Evolutionary conservation across 1,140 invertebrate species (phyloP).

Genomic region (Saccostrea glomerata): DNA sequence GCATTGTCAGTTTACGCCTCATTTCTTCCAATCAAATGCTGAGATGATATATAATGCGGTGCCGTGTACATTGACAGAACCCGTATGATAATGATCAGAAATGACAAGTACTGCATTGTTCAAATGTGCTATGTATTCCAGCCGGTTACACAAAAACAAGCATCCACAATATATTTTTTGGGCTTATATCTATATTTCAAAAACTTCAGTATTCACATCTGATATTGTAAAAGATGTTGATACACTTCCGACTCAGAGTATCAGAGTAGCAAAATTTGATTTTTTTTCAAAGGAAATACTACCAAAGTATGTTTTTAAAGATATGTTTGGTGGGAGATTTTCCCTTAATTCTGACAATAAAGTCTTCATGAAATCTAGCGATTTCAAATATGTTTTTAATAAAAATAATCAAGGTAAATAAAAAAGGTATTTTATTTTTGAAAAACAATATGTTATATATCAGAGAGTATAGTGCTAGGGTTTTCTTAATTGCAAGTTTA

Average conservation of each 20-base stretch:
- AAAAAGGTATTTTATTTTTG: too few relatives aligned
- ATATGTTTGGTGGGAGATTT: too few relatives aligned
- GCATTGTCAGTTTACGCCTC: slow-evolving; percentile 35
- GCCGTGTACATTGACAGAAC: slow-evolving; percentile 38
- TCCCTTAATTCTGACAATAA: too few relatives aligned
- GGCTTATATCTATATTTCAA: slow-evolving; percentile 6
- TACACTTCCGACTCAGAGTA: not conserved
- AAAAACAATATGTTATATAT: too few relatives aligned
- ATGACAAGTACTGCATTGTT: slow-evolving; percentile 39
- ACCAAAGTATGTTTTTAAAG: too few relatives aligned
- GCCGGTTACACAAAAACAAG: slow-evolving; percentile 32
- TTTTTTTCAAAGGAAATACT: too few relatives aligned
- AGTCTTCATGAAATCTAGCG: too few relatives aligned
- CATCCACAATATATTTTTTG: slow-evolving; percentile 9
- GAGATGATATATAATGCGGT: slow-evolving; percentile 21
- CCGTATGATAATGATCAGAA: slow-evolving; percentile 24
- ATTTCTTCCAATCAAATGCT: slow-evolving; percentile 34
- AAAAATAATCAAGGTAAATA: too few relatives aligned
- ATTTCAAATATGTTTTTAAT: too few relatives aligned
- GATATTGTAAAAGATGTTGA: slow-evolving; percentile 25
- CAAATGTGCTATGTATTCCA: slow-evolving; percentile 19
- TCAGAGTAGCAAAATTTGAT: too few relatives aligned
- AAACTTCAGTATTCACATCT: slow-evolving; percentile 1
- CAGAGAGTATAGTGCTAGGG: too few relatives aligned
- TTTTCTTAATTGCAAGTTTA: too few relatives aligned